A percentile compares a stretch with the other conserved stretches of the same genome.
Evolutionary conservation across 2,888 invertebrate species (phyloP).

Genomic region (Rapana venosa): DNA sequence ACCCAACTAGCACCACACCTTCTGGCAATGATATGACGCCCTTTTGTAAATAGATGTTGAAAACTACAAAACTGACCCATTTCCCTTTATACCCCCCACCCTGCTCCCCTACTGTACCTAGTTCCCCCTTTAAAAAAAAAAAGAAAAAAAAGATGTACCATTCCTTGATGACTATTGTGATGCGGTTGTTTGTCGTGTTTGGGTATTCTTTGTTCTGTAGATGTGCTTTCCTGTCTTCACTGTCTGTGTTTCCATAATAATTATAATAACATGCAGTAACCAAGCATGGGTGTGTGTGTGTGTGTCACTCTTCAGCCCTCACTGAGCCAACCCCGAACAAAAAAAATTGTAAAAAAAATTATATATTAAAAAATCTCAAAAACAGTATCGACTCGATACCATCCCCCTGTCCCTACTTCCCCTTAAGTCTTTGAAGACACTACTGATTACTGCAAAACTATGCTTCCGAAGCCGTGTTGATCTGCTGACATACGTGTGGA

Average conservation of each 20-base stretch:
- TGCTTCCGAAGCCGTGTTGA: too few relatives aligned
- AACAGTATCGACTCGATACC: background rate
- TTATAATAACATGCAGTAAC: background rate
- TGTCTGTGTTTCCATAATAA: background rate
- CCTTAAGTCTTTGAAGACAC: too few relatives aligned
- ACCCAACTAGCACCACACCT: too few relatives aligned
- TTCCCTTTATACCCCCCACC: too few relatives aligned
- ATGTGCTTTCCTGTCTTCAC: background rate
- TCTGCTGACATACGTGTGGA: too few relatives aligned
- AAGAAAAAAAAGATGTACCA: background rate
- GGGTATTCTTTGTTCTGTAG: background rate
- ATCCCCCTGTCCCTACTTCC: too few relatives aligned
- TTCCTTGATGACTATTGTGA: conserved; percentile 15
- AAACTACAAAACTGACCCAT: background rate
- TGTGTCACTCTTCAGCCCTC: background rate
- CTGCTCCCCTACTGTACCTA: background rate
- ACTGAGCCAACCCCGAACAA: too few relatives aligned
- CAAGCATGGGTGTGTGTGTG: background rate
- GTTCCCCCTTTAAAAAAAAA: background rate
- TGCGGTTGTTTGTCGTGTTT: background rate
- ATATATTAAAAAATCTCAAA: background rate
- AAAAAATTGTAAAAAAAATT: background rate
- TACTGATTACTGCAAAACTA: too few relatives aligned
- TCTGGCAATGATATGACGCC: too few relatives aligned
- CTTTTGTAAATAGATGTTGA: background rate